phyloP scores from a whole-genome alignment of 1,140 invertebrate genomes.

The Euura saliciscinereae region DNA sequence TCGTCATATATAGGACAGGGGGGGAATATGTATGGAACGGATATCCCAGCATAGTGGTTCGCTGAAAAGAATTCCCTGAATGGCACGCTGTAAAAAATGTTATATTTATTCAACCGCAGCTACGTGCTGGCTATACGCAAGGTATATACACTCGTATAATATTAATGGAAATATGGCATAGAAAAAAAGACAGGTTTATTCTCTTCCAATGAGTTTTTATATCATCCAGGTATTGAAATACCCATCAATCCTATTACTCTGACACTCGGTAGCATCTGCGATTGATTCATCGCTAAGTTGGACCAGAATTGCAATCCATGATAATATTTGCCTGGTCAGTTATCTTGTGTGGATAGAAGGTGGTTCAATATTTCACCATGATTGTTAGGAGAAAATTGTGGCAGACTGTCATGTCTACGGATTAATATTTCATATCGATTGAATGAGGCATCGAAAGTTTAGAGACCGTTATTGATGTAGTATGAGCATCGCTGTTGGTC shows the following conservation, averaged over 20 bases:
- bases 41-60: neutral
- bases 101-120: neutral
- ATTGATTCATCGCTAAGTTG: neutral
- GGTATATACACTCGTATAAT: neutral
- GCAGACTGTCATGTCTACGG: too few relatives aligned
- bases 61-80: slow-evolving; percentile 7
- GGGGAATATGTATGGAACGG: slow-evolving; percentile 1
- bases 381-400: too few relatives aligned
- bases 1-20: neutral
- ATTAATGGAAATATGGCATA: neutral
- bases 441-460: too few relatives aligned
- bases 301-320: too few relatives aligned
- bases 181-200: neutral
- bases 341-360: too few relatives aligned
- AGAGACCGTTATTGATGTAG: too few relatives aligned
- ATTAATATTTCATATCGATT: too few relatives aligned
- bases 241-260: neutral
- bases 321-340: too few relatives aligned
- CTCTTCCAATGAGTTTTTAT: neutral
- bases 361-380: too few relatives aligned
- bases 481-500: too few relatives aligned
- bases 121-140: neutral
- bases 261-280: neutral
- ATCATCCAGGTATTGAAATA: neutral
- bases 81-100: slow-evolving; percentile 7